Evolutionary conservation across 2,113 vertebrate species (phyloP).

Genomic region (Nerophis lumbriciformis): DNA sequence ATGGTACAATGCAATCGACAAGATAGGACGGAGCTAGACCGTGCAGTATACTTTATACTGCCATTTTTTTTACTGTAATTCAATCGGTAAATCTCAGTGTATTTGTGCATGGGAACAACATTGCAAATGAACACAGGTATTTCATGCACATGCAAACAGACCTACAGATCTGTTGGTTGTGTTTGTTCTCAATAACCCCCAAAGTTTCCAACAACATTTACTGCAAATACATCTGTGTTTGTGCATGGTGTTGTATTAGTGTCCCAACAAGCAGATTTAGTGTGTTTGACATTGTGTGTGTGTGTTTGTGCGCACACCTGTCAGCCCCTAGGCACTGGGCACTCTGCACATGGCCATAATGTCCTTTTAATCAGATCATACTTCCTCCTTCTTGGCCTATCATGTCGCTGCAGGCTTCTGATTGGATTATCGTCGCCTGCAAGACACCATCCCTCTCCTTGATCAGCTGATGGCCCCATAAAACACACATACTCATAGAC

Average conservation of each 20-base stretch:
- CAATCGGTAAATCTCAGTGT: neutral
- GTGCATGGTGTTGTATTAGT: slow-evolving; percentile 32
- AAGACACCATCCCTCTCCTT: slow-evolving; percentile 67
- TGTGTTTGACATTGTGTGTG: slow-evolving; percentile 21
- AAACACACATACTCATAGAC: slow-evolving; percentile 54
- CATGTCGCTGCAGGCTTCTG: slow-evolving; percentile 89
- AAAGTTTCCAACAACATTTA: slow-evolving; percentile 27
- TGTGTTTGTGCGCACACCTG: slow-evolving; percentile 41
- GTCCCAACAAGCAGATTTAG: slow-evolving; percentile 46
- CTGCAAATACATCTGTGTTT: slow-evolving; percentile 32
- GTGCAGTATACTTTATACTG: too few relatives aligned
- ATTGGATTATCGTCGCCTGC: slow-evolving; percentile 79
- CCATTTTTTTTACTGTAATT: too few relatives aligned
- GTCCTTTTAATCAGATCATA: slow-evolving; percentile 93
- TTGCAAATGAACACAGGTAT: slow-evolving; percentile 25
- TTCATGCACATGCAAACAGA: neutral
- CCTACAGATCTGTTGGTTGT: slow-evolving; percentile 7
- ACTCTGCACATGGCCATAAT: slow-evolving; percentile 90
- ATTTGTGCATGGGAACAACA: slow-evolving; percentile 14
- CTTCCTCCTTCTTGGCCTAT: slow-evolving; percentile 93
- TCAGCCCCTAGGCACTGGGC: slow-evolving; percentile 65
- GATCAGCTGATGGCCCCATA: slow-evolving; percentile 68
- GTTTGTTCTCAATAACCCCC: slow-evolving; percentile 14
- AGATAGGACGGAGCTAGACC: too few relatives aligned
- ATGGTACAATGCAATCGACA: too few relatives aligned